Conservation (phyloP, 2,113 vertebrate genomes). For the Sturnira hondurensis region DNA sequence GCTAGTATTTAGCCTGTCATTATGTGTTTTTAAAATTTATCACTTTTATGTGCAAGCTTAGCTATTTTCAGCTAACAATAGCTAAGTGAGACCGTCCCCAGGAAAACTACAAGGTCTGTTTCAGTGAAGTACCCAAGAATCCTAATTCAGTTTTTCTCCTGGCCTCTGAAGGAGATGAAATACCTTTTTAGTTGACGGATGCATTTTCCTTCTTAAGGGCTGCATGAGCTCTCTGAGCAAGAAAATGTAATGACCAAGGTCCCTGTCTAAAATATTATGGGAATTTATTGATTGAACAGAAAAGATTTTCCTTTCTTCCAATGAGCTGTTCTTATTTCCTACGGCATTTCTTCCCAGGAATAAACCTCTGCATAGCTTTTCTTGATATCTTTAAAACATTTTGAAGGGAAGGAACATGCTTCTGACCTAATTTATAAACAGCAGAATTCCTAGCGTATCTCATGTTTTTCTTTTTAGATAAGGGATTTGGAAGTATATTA, state of each 20-base stretch:
- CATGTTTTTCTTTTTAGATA: not conserved
- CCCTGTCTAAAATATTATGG: conserved; percentile 22
- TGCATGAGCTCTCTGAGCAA: not conserved
- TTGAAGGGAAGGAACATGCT: not conserved
- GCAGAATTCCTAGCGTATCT: not conserved
- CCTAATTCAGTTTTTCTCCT: not conserved
- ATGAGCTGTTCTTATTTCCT: not conserved
- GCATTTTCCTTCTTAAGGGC: conserved; percentile 34
- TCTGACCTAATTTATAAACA: not conserved
- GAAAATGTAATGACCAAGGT: conserved; percentile 8
- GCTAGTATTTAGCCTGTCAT: not conserved
- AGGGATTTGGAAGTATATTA: not conserved
- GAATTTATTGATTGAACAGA: conserved; percentile 18
- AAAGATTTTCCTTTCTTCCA: not conserved
- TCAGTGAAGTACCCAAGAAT: not conserved
- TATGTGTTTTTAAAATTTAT: conserved; percentile 29
- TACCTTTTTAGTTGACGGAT: not conserved
- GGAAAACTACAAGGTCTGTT: not conserved
- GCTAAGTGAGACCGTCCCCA: not conserved
- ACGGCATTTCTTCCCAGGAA: not conserved
- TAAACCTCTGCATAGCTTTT: not conserved
- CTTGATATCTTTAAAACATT: not conserved
- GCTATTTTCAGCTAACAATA: conserved; percentile 34
- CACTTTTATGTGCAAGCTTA: not conserved
- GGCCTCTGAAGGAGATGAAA: conserved; percentile 33